Evolutionary conservation across 2,797 vertebrate genomes (phyloP).

Genomic region (Halcyon chelicuti): DNA sequence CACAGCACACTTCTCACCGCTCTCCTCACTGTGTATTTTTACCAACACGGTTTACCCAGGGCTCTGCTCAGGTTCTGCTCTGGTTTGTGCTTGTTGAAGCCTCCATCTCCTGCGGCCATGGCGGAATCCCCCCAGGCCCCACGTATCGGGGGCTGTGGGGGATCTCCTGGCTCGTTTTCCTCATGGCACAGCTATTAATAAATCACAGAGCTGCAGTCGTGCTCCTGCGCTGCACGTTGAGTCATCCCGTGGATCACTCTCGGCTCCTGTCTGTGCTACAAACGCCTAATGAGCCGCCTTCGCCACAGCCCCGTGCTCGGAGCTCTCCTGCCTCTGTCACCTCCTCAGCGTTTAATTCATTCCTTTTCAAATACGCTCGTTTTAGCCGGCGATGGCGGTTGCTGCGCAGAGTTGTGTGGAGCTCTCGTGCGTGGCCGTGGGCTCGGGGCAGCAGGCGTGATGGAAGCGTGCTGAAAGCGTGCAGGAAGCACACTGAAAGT

Average conservation of each 20-base stretch:
- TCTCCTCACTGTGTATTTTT: background rate
- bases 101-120: rapidly evolving
- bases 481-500: background rate
- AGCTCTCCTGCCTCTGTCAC: background rate
- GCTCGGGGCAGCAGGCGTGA: background rate
- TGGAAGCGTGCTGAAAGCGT: background rate
- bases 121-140: rapidly evolving
- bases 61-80: background rate
- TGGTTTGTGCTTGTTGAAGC: background rate
- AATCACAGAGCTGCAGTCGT: background rate
- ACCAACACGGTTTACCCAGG: rapidly evolving
- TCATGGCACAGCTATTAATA: background rate
- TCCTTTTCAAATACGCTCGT: background rate
- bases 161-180: rapidly evolving
- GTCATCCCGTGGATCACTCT: background rate
- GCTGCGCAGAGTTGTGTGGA: background rate
- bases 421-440: rapidly evolving
- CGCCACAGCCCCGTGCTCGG: rapidly evolving
- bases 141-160: rapidly evolving
- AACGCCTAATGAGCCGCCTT: background rate
- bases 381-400: rapidly evolving
- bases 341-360: background rate
- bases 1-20: rapidly evolving
- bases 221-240: background rate
- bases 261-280: background rate